A percentile compares a stretch with the other conserved stretches of the same genome.
Evolutionary conservation across 1,140 invertebrate species (phyloP).

Genomic region (Drosophila willistoni): DNA sequence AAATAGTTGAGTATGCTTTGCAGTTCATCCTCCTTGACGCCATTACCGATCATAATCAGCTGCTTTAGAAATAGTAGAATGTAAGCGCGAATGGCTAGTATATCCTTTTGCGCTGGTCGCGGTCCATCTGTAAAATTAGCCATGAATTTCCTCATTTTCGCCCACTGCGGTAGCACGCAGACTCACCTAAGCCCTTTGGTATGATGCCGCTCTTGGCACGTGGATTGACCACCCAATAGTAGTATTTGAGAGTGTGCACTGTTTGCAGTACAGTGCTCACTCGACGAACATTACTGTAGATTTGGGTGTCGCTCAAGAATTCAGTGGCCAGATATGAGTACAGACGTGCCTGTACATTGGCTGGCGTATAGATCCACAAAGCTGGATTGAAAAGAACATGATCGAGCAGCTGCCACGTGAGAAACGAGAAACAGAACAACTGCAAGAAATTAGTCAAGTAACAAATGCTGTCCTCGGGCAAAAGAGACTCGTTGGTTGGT

Average conservation of each 20-base stretch:
- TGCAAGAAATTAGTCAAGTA: constrained; percentile 84
- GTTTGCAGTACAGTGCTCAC: constrained; percentile 99
- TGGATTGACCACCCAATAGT: constrained; percentile 99
- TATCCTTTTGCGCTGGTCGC: constrained; percentile 96
- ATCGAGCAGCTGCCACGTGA: constrained; percentile 97
- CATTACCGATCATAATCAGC: constrained; percentile 97
- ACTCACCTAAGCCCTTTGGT: constrained; percentile 95
- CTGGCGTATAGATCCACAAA: constrained; percentile 98
- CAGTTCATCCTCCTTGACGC: constrained; percentile 98
- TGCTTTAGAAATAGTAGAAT: constrained; percentile 98
- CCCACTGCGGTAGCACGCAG: too few species aligned
- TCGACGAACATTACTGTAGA: constrained; percentile 97
- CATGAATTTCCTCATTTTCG: background rate
- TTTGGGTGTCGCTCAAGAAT: constrained; percentile 98
- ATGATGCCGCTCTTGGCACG: constrained; percentile 96
- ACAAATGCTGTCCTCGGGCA: constrained; percentile 77
- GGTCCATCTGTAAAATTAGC: constrained; percentile 90
- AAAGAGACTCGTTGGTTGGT: constrained; percentile 24
- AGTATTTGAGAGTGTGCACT: constrained; percentile 99
- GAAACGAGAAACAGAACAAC: constrained; percentile 91
- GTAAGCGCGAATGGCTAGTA: constrained; percentile 96
- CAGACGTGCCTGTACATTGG: constrained; percentile 96
- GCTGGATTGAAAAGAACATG: constrained; percentile 99
- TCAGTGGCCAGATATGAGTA: constrained; percentile 99
- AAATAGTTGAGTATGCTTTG: constrained; percentile 99